Base-by-base conservation (phyloP, 1,140 invertebrate species). In the Drosophila rufa region DNA sequence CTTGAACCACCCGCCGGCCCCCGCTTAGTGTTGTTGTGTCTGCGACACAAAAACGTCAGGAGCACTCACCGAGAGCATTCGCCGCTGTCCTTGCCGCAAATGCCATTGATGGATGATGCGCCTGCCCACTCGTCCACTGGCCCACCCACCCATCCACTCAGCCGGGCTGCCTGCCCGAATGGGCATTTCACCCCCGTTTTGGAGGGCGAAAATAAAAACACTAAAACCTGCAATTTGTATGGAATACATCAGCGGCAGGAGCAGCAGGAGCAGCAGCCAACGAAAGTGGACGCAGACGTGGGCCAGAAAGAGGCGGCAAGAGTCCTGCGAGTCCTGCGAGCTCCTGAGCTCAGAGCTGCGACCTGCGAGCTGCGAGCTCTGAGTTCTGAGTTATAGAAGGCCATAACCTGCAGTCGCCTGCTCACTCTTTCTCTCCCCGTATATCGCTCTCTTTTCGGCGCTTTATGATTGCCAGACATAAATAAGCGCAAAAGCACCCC, bases 91-190 rank as follows among this genome's bases (percentile, higher is more conserved):
- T 86, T 78, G 82, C 78, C 82, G 57, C 75, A 83, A 91, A 80
- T 83, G 73, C 87, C 87, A 92, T 92, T 92, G 91, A 92, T 90
- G 85, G 84, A 89, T 89, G 84, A 90, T 86, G 79, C 83, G 80
- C 69, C 78, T 84, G 77, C 77, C 80, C 68, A 79, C 40, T 68
- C 56, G 67, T 25, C 68, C 61, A 45, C 19, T 55, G 15, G 17
- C 27, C 36, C 59, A 30, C 14, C 60, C 46, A 36, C 8, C 36
- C 45, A 57, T 30, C 22, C 61, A 45, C 3, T 6, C 38, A 19
- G 30, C 11, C 33, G 11, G 14, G 42, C 5, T n/a, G n/a, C 36
- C 15, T 22, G 19, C 30, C 19, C 19, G 25, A 25, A 17, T 42
- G 45, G 11, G 17, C 45, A 47, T 36, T 74, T 51, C 67, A 70